phyloP scores from a whole-genome alignment of 2,797 vertebrate species.

The Serranus cabrilla region DNA sequence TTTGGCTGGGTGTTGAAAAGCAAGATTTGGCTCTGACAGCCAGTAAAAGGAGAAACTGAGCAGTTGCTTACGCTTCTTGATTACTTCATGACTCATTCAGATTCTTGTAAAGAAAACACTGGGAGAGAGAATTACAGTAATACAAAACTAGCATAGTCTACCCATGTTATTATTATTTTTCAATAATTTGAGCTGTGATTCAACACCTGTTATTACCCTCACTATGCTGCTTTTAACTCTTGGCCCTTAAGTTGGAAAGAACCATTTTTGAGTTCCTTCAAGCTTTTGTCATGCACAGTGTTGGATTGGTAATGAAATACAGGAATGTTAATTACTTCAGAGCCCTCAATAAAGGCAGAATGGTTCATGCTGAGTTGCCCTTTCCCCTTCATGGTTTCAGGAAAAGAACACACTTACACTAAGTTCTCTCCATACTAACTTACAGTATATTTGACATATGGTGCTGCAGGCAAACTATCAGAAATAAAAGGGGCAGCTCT shows the following conservation, averaged over 20 bases:
- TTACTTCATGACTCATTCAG: conserved; percentile 70
- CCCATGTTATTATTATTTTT: conserved; percentile 46
- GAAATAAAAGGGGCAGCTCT: conserved; percentile 65
- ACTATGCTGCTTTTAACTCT: conserved; percentile 54
- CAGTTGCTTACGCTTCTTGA: conserved; percentile 26
- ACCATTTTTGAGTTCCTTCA: conserved; percentile 20
- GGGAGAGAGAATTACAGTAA: conserved; percentile 60
- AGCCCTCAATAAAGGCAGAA: conserved; percentile 28
- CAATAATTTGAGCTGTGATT: conserved; percentile 65
- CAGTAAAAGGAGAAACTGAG: conserved; percentile 41
- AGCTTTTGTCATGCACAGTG: conserved; percentile 28
- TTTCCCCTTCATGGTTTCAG: conserved; percentile 33
- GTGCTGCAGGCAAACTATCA: conserved; percentile 70
- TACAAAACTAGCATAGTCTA: conserved; percentile 61
- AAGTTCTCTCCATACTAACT: conserved; percentile 43
- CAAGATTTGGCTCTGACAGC: conserved; percentile 2
- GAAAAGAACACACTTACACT: conserved; percentile 59
- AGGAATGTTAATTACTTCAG: conserved; percentile 33
- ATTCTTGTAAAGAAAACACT: conserved; percentile 67
- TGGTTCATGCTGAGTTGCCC: conserved; percentile 46
- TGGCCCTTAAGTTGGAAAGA: conserved; percentile 37
- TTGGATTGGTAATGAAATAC: conserved; percentile 42
- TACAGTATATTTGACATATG: conserved; percentile 67
- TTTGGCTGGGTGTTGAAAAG: conserved; percentile 1
- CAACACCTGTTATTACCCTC: conserved; percentile 73